phyloP scores from a whole-genome alignment of 2,888 invertebrate species.

The Biston stratarius region DNA sequence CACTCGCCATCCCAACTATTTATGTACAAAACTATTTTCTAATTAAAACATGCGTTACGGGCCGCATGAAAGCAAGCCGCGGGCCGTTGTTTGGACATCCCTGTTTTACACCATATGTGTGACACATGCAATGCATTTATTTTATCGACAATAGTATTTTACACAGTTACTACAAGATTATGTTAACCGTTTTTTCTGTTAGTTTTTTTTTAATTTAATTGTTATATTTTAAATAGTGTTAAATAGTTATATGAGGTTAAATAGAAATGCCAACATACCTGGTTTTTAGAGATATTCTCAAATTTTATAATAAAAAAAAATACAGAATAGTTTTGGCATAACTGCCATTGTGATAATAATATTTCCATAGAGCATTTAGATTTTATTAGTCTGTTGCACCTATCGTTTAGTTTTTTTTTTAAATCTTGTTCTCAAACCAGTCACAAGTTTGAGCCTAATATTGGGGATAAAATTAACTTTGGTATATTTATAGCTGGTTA shows the following conservation, averaged over 20 bases:
- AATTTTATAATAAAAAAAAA: constrained; percentile 14
- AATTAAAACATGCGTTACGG: too few species aligned
- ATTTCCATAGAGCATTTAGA: constrained; percentile 36
- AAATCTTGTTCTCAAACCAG: constrained; percentile 2
- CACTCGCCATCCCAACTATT: too few species aligned
- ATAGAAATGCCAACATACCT: constrained; percentile 27
- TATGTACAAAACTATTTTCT: too few species aligned
- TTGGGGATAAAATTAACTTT: neutral
- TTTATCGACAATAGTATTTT: constrained; percentile 22
- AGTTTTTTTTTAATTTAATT: constrained; percentile 21
- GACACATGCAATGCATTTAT: constrained; percentile 17
- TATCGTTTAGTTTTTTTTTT: neutral
- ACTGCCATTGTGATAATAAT: constrained; percentile 31
- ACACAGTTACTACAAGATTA: constrained; percentile 23
- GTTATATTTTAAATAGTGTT: constrained; percentile 30
- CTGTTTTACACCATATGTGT: neutral
- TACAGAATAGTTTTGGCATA: constrained; percentile 20
- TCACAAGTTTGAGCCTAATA: neutral
- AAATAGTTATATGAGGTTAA: constrained; percentile 26
- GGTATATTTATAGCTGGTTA: neutral
- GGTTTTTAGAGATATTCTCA: constrained; percentile 16
- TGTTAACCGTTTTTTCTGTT: constrained; percentile 16
- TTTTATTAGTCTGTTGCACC: constrained; percentile 23
- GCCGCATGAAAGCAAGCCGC: too few species aligned
- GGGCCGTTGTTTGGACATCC: too few species aligned